Evolutionary conservation across 2,113 vertebrate genomes (phyloP).

Genomic region (Leiothrix lutea): DNA sequence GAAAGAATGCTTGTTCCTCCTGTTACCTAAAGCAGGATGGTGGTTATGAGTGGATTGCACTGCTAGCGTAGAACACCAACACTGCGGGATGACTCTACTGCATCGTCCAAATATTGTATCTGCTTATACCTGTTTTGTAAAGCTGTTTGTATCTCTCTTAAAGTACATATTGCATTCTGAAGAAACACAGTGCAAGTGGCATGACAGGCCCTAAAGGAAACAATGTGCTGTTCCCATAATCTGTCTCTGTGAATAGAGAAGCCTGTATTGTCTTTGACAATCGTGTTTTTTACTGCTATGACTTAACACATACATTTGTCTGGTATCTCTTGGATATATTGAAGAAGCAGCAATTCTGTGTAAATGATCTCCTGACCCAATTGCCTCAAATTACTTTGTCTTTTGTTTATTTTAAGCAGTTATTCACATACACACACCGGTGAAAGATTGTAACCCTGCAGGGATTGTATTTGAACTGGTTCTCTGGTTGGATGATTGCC

Average conservation of each 20-base stretch:
- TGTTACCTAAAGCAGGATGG: neutral
- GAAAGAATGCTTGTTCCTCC: neutral
- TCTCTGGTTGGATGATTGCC: neutral
- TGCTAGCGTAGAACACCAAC: neutral
- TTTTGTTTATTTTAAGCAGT: neutral
- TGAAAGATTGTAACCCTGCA: fast-evolving
- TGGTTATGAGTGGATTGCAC: neutral
- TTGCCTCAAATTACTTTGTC: neutral
- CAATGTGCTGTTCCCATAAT: neutral
- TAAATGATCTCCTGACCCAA: neutral
- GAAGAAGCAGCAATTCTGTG: neutral
- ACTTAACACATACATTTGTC: neutral
- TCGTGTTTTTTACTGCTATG: fast-evolving
- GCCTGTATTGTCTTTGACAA: neutral
- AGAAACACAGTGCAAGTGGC: neutral
- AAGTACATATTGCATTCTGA: neutral
- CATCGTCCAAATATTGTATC: neutral
- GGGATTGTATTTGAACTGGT: neutral
- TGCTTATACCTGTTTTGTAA: neutral
- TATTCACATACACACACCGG: fast-evolving
- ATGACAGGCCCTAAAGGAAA: neutral
- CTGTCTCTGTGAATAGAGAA: neutral
- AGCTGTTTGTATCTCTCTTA: neutral
- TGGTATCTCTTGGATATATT: neutral
- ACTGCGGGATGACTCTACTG: fast-evolving